Conservation (phyloP, 2,113 vertebrate genomes). For the Eulacestoma nigropectus region DNA sequence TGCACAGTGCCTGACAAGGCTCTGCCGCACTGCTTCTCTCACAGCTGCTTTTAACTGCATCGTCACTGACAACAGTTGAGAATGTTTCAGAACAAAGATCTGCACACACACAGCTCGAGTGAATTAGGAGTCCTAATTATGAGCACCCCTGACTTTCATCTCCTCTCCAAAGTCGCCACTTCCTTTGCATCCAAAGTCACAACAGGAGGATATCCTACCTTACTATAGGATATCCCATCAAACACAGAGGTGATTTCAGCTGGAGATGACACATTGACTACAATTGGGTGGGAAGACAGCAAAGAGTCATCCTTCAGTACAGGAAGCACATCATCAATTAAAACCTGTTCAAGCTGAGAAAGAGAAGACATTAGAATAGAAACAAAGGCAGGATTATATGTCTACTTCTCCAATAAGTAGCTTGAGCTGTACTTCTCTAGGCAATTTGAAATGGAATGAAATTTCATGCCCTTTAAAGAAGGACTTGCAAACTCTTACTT, state of each 20-base stretch:
- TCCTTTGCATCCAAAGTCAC: not conserved
- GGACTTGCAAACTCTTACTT: not conserved
- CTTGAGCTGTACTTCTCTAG: not conserved
- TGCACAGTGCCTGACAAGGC: too few relatives aligned
- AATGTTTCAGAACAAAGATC: not conserved
- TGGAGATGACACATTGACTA: slow-evolving; percentile 83
- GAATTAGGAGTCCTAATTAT: not conserved
- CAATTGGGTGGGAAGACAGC: slow-evolving; percentile 88
- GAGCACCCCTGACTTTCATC: not conserved
- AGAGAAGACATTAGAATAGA: not conserved
- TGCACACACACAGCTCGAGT: not conserved
- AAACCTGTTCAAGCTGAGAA: slow-evolving; percentile 85
- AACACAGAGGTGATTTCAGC: slow-evolving; percentile 98
- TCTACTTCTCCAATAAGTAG: not conserved
- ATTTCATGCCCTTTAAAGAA: not conserved
- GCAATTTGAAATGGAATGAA: not conserved
- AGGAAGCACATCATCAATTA: slow-evolving; percentile 86
- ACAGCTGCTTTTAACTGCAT: too few relatives aligned
- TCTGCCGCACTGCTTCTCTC: too few relatives aligned
- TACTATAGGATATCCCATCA: slow-evolving; percentile 94
- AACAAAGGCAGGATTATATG: not conserved
- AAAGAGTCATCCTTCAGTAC: slow-evolving; percentile 90
- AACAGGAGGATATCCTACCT: slow-evolving; percentile 69
- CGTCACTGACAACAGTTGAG: not conserved
- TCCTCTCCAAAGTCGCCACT: not conserved